Base-by-base conservation (phyloP, 2,113 vertebrate genomes). In the Loxodonta africana region DNA sequence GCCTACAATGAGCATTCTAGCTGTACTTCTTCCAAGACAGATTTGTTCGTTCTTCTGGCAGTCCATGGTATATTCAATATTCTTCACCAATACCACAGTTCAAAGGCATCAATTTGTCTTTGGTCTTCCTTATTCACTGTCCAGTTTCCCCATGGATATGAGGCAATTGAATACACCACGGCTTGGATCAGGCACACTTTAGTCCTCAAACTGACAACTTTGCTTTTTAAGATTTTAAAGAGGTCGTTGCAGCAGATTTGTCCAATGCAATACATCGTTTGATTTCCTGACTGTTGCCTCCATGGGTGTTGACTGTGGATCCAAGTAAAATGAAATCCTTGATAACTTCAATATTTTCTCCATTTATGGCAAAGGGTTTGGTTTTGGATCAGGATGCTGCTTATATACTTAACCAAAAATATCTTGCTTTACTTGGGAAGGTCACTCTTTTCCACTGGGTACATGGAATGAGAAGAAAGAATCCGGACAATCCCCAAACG, bases 391-490 rank as follows among this genome's bases (percentile, higher is more conserved):
- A 69, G 30, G 65, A 69, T 33, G 26, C 2, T 69, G 65, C 11
- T 78, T 87, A 83, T 41, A 48, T 57, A 57, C 15, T 85, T 87
- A 76, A 74, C 28, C 8, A 90, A 92, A 88, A 86, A 57, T 20
- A 23, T 53, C 73, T 73, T 81, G 46, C 37, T 96, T 37, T 85
- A 83, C n/a, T 41, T 85, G 65, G 78, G 25, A 76, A 96, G 78
- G 78, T 28, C 14, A 81, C 14, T 12, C 46, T 91, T 87, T 65
- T 92, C 53, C 26, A 83, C 14, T n/a, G 96, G 91, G n/a, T 6
- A 93, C 51, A 86, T 17, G 17, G 9, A 63, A 73, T 44, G 26
- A 21, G 41, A 95, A 71, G 17, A 88, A 83, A 92, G 71, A 93
- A 83, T 57, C 18, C 82, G 92, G 88, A 94, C 6, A 76, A 78